Evolutionary conservation across 2,797 vertebrate genomes (phyloP).

Genomic region (Gymnothorax javanicus): DNA sequence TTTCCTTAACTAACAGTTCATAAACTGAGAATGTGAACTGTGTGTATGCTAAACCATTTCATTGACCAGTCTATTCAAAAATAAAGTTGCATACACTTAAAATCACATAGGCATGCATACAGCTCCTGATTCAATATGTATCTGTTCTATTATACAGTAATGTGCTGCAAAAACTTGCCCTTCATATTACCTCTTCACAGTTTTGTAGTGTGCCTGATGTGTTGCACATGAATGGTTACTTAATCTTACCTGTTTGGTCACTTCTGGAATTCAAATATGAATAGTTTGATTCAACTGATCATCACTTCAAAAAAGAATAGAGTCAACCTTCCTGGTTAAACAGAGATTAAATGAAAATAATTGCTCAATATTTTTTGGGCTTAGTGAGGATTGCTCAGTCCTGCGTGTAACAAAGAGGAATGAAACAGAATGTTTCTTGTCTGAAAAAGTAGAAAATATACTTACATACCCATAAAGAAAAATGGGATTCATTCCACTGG

Average conservation of each 20-base stretch:
- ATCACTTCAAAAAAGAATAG: background rate
- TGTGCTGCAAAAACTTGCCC: background rate
- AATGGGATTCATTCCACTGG: background rate
- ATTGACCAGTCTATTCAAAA: background rate
- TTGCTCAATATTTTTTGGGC: background rate
- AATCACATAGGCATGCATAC: background rate
- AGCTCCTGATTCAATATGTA: background rate
- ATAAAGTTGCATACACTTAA: background rate
- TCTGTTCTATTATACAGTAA: background rate
- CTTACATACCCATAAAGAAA: background rate
- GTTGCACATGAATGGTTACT: background rate
- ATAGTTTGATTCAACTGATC: background rate
- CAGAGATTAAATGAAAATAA: background rate
- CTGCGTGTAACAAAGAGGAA: background rate
- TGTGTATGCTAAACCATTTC: background rate
- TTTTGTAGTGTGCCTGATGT: background rate
- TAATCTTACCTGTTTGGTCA: background rate
- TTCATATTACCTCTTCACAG: background rate
- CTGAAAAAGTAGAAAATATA: too few relatives aligned
- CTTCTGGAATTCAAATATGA: background rate
- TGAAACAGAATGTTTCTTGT: background rate
- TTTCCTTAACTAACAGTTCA: background rate
- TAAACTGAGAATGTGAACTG: background rate
- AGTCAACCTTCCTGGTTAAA: background rate
- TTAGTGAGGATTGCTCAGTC: background rate